Conservation (phyloP, 2,797 vertebrate genomes). For the Perodicticus potto region DNA sequence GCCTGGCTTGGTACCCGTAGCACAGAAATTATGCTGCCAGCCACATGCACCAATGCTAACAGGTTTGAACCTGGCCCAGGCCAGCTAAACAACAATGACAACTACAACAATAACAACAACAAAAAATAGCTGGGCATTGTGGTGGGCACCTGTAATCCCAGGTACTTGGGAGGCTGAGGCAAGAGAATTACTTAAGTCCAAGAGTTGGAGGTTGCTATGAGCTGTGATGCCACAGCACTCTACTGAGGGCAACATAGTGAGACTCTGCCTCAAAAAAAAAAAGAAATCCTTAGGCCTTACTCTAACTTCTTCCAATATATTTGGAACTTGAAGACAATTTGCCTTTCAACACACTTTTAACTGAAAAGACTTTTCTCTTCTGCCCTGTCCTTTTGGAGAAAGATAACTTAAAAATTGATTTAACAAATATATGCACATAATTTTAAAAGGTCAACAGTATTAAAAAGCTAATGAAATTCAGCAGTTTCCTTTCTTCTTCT, state of each 20-base stretch:
- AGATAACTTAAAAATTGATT: conserved; percentile 40
- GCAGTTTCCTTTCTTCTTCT: background rate
- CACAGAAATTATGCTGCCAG: background rate
- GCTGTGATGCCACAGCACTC: no score
- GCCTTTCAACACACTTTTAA: conserved; percentile 26
- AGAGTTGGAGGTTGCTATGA: no score
- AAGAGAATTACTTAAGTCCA: no score
- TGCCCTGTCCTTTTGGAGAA: conserved; percentile 37
- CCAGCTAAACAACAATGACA: no score
- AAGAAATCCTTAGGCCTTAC: background rate
- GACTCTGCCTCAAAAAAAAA: no score
- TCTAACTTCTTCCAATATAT: background rate
- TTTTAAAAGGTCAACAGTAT: conserved; percentile 41
- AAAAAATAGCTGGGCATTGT: no score
- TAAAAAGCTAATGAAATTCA: conserved; percentile 1
- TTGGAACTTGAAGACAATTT: conserved; percentile 53
- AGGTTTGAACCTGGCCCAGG: no score
- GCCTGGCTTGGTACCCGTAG: background rate
- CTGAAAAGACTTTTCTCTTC: conserved; percentile 27
- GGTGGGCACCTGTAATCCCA: no score
- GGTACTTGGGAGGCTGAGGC: no score
- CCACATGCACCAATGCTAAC: no score
- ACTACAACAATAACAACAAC: no score
- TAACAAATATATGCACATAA: conserved; percentile 2
- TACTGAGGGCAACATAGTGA: no score